Conservation (phyloP, 2,888 invertebrate species). For the Pyrgus malvae region DNA sequence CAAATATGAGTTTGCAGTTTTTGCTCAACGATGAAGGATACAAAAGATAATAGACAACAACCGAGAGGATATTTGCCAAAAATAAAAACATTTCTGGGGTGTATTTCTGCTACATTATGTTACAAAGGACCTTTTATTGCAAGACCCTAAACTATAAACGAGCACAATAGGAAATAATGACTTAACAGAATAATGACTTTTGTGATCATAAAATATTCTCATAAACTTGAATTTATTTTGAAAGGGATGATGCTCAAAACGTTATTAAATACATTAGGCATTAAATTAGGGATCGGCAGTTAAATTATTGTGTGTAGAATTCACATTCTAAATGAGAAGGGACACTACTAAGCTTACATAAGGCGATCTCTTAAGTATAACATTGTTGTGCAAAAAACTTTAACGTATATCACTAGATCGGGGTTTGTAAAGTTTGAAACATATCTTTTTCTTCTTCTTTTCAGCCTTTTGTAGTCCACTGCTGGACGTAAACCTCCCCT, state of each 20-base stretch:
- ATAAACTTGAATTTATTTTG: conserved; percentile 4
- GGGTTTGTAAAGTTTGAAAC: no score
- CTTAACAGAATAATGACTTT: conserved; percentile 31
- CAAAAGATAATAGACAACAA: conserved; percentile 14
- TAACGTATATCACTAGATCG: no score
- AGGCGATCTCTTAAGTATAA: no score
- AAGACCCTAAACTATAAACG: conserved; percentile 16
- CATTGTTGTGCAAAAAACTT: no score
- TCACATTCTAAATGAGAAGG: no score
- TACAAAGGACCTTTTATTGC: conserved; percentile 18
- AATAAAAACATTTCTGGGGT: conserved; percentile 16
- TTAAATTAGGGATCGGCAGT: no score
- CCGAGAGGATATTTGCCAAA: conserved; percentile 3
- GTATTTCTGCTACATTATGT: conserved; percentile 14
- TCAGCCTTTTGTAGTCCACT: no score
- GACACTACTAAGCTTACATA: no score
- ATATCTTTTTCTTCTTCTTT: no score
- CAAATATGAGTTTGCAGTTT: conserved; percentile 11
- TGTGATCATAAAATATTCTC: conserved; percentile 10
- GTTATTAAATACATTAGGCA: background rate
- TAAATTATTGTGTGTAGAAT: no score
- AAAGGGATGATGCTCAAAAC: background rate
- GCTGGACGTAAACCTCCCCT: no score
- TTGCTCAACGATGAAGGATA: conserved; percentile 3
- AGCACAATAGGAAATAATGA: conserved; percentile 46